These are phyloP conservation scores for Philotrypesis tridentata DNA, from an alignment of 1,140 invertebrate species.

Conservation along the genomic window DNA sequence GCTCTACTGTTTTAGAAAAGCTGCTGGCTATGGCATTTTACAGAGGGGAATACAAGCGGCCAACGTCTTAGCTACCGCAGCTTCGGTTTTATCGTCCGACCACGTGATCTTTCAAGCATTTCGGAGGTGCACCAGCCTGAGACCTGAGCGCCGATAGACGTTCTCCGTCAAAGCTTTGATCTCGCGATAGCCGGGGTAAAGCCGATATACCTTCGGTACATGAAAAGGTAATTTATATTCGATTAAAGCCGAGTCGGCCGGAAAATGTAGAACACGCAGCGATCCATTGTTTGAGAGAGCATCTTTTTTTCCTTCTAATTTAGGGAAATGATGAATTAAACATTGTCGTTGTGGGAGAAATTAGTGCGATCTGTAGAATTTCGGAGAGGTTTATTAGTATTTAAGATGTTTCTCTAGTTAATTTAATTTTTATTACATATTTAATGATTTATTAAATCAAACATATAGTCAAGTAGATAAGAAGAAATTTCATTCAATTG, in stretches of 20 bases:
- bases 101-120: background rate
- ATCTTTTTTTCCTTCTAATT: no score
- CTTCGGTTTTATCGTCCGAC: background rate
- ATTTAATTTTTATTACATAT: no score
- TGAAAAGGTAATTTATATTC: background rate
- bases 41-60: background rate
- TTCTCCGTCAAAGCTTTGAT: background rate
- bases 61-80: background rate
- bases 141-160: background rate
- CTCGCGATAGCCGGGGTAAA: background rate
- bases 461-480: no score
- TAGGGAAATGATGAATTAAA: no score
- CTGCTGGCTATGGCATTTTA: background rate
- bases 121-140: background rate
- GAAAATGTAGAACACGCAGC: background rate
- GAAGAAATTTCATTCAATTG: no score
- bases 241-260: background rate
- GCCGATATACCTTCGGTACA: background rate
- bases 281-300: background rate
- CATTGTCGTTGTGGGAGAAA: no score
- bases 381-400: no score
- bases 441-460: no score
- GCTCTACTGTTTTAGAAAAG: background rate
- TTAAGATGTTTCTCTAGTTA: no score
- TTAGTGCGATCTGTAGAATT: no score